Conservation (phyloP, 2,797 vertebrate species). For the Acridotheres tristis region DNA sequence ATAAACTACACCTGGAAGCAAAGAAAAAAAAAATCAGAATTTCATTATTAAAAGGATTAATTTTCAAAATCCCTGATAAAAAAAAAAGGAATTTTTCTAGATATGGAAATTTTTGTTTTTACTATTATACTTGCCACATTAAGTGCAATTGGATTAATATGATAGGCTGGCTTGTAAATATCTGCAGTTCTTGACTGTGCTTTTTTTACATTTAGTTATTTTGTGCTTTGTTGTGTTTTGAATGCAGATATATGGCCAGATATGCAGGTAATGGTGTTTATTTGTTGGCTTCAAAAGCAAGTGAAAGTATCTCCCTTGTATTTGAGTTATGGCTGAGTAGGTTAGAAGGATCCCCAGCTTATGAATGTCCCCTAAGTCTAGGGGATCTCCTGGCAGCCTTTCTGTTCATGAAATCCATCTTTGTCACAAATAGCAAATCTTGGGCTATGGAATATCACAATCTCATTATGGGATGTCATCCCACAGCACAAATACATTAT, state of each 20-base stretch:
- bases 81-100: background rate
- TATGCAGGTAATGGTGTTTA: slow-evolving; percentile 22
- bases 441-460: slow-evolving; percentile 55
- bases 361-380: background rate
- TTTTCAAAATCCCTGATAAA: background rate
- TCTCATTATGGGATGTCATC: slow-evolving; percentile 71
- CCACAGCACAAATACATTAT: slow-evolving; percentile 62
- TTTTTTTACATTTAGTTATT: background rate
- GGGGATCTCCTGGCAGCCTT: background rate
- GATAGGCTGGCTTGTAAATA: background rate
- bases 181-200: background rate
- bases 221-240: background rate
- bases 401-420: slow-evolving; percentile 58
- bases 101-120: background rate
- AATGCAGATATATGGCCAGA: background rate
- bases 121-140: background rate
- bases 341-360: background rate
- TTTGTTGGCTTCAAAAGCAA: background rate
- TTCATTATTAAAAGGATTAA: background rate
- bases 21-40: background rate
- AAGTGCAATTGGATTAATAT: background rate
- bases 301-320: background rate
- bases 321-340: background rate
- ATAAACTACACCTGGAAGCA: background rate
- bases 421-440: slow-evolving; percentile 68